These are phyloP conservation scores for Girardinichthys multiradiatus DNA, from an alignment of 2,113 vertebrate species.

Conservation along the genomic window DNA sequence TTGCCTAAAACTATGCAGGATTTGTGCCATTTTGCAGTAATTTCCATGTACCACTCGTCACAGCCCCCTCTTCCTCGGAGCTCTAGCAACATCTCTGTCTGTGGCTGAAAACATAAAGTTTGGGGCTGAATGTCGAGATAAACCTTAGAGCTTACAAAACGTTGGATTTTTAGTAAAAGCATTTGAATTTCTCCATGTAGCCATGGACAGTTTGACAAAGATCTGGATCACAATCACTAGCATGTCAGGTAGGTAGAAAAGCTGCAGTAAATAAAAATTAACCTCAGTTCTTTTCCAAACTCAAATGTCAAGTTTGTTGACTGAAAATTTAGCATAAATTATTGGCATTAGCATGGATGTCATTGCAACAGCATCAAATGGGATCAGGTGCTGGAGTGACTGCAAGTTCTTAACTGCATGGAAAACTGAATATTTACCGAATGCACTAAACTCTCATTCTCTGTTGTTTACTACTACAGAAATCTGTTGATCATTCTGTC, in stretches of 20 bases:
- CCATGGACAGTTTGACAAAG: no score
- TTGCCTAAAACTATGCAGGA: no score
- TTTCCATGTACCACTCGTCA: no score
- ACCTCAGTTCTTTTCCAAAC: no score
- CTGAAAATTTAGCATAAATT: not conserved
- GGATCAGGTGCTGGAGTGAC: not conserved
- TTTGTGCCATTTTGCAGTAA: no score
- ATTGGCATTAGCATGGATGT: not conserved
- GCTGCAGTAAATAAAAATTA: no score
- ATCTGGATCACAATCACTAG: no score
- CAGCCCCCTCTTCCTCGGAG: no score
- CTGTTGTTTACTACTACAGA: not conserved
- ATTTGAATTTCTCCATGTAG: not conserved
- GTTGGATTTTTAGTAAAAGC: not conserved
- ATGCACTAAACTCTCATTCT: not conserved
- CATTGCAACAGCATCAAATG: no score
- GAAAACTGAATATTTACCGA: not conserved
- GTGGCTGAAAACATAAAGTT: not conserved
- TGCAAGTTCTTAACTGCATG: no score
- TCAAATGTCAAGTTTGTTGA: not conserved
- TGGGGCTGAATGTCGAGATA: not conserved
- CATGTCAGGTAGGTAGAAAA: no score
- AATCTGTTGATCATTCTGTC: not conserved
- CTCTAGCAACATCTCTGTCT: not conserved
- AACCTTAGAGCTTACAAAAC: not conserved